A percentile compares a stretch with the other conserved stretches of the same genome.
phyloP scores from a whole-genome alignment of 2,888 invertebrate genomes.

The Heteromurus nitidus region DNA sequence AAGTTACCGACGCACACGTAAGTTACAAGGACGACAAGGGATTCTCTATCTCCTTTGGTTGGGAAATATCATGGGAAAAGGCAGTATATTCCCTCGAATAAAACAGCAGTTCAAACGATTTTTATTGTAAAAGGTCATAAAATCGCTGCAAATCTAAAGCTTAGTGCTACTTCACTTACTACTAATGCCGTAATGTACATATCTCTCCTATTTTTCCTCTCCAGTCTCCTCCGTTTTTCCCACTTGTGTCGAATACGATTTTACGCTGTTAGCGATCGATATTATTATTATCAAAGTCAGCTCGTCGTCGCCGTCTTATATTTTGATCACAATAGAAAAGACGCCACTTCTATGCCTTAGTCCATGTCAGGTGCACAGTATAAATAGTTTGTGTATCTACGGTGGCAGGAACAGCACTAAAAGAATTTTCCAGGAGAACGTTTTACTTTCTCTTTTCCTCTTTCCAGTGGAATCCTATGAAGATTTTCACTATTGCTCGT shows the following conservation, averaged over 20 bases:
- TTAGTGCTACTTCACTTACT: slow-evolving; percentile 35
- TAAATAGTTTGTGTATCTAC: too few relatives aligned
- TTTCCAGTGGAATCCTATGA: neutral
- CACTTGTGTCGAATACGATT: slow-evolving; percentile 42
- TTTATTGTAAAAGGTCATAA: slow-evolving; percentile 61
- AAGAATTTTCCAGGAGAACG: slow-evolving; percentile 25
- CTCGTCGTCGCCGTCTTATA: neutral
- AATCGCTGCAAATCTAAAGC: slow-evolving; percentile 54
- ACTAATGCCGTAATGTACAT: slow-evolving; percentile 15
- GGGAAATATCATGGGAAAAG: neutral
- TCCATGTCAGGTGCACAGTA: too few relatives aligned
- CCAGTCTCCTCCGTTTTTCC: slow-evolving; percentile 13
- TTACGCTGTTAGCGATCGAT: slow-evolving; percentile 53
- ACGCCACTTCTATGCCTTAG: slow-evolving; percentile 19
- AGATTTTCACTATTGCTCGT: slow-evolving; percentile 42
- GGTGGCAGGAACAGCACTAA: slow-evolving; percentile 7
- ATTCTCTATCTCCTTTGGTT: neutral
- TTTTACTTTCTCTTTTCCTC: slow-evolving; percentile 23
- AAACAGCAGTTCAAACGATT: slow-evolving; percentile 38
- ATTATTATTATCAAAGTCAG: slow-evolving; percentile 48
- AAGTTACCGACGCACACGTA: slow-evolving; percentile 5
- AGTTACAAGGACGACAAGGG: neutral
- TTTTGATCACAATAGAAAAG: slow-evolving; percentile 20
- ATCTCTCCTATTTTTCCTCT: slow-evolving; percentile 17
- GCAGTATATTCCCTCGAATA: neutral